Conservation (phyloP, 2,113 vertebrate species). For the Synodontis membranacea region DNA sequence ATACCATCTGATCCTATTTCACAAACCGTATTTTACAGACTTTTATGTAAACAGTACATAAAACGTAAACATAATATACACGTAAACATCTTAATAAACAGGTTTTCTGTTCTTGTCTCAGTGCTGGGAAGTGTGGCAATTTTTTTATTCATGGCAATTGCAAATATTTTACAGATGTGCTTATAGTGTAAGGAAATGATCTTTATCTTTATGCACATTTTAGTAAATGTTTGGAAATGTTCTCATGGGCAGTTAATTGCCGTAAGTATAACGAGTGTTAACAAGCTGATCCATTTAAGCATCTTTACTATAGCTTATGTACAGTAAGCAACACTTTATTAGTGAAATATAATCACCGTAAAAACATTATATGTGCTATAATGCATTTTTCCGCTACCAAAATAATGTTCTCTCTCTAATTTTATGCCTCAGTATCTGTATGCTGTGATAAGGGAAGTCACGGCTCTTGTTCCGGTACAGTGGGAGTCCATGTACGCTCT, state of each 20-base stretch:
- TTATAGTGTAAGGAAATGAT: neutral
- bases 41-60: too few species aligned
- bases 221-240: neutral
- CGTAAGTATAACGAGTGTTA: neutral
- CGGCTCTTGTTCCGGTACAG: slow-evolving; percentile 84
- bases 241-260: neutral
- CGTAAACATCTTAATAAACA: neutral
- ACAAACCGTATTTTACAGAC: too few species aligned
- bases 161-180: neutral
- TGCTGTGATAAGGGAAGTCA: slow-evolving; percentile 89
- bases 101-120: neutral
- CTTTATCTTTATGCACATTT: neutral
- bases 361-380: neutral
- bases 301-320: neutral
- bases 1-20: neutral
- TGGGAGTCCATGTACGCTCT: slow-evolving; percentile 86
- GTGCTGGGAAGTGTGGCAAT: neutral
- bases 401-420: neutral
- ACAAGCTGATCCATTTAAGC: neutral
- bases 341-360: neutral
- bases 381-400: neutral
- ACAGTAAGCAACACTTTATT: neutral
- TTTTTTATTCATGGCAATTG: neutral
- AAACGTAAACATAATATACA: too few species aligned
- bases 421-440: slow-evolving; percentile 82